A percentile compares a stretch with the other conserved stretches of the same genome.
phyloP scores from a whole-genome alignment of 2,113 vertebrate genomes.

The Chionodraco myersi region DNA sequence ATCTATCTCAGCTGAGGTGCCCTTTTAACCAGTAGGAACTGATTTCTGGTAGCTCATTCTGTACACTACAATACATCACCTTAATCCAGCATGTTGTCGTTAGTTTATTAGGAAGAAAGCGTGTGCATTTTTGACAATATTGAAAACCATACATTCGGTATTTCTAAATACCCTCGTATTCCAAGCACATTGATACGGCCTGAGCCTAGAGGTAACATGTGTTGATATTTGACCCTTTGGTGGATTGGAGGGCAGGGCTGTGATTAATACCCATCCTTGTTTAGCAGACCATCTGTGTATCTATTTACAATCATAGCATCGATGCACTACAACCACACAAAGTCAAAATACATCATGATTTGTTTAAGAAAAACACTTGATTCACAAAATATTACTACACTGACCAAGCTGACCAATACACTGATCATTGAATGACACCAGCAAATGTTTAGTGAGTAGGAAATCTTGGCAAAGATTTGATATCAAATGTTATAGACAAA shows the following conservation, averaged over 20 bases:
- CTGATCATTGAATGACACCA: background rate
- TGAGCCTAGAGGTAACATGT: background rate
- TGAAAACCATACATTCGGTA: too few species aligned
- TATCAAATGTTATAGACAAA: constrained; percentile 7
- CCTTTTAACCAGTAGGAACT: too few species aligned
- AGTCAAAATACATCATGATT: background rate
- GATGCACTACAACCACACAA: too few species aligned
- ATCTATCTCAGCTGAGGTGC: too few species aligned
- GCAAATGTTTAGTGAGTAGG: background rate
- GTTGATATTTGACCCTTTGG: constrained; percentile 14
- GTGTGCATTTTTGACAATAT: too few species aligned
- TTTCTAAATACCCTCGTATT: too few species aligned
- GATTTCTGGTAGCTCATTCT: too few species aligned
- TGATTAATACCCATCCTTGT: constrained; percentile 41
- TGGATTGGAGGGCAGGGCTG: background rate
- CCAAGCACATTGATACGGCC: too few species aligned
- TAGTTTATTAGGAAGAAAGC: too few species aligned
- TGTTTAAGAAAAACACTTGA: background rate
- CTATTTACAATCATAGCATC: background rate
- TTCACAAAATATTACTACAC: background rate
- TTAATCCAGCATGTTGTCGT: too few species aligned
- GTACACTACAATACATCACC: too few species aligned
- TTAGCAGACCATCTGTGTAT: constrained; percentile 43
- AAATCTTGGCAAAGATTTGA: constrained; percentile 8
- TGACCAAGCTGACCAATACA: background rate